Base-by-base conservation (phyloP, 1,140 invertebrate species). In the Papilio polytes region DNA sequence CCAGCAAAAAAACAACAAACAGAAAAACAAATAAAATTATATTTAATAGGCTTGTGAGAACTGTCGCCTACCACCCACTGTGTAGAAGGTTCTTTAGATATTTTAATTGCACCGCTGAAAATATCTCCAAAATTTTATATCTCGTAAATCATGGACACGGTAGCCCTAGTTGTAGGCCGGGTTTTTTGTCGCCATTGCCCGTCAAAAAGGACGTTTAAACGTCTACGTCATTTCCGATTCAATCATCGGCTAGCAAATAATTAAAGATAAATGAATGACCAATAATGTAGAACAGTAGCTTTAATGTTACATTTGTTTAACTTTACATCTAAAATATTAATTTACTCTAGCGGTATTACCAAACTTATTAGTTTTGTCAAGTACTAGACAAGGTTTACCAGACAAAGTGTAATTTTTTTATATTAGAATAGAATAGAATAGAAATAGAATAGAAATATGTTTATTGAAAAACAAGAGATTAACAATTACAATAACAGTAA, bases 21-120 rank as follows among this genome's bases (percentile, higher is more conserved):
- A 70, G 77, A 90, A 90, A 93, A 93, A 91, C 89, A 92, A 93
- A 92, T 91, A 94, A 93, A 94, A 93, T 94, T 91, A 93, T 92
- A 89, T 93, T 93, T 94, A 94, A 94, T 94, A 93, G 92, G 83
- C 87, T 92, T 88, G 93, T 94, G 91, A 93, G 92, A 94, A 94
- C 90, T 94, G 93, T 94, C 93, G 90, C 90, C 88, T 85, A 92
- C 93, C 93, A 93, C 93, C 92, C 91, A 94, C 93, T 91, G 93
- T 80, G 93, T 85, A 13, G 12, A 85, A 82, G 80, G 81, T 88
- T 90, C 88, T 89, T 94, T 92, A 94, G 91, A 93, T 91, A 91
- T 94, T 94, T 93, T 94, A 94, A 94, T 94, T 94, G 92, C 88
- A 86, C 86, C 88, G 88, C 90, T 89, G 92, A 91, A 91, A 92